Base-by-base conservation (phyloP, 2,113 vertebrate genomes). In the Chionis minor region DNA sequence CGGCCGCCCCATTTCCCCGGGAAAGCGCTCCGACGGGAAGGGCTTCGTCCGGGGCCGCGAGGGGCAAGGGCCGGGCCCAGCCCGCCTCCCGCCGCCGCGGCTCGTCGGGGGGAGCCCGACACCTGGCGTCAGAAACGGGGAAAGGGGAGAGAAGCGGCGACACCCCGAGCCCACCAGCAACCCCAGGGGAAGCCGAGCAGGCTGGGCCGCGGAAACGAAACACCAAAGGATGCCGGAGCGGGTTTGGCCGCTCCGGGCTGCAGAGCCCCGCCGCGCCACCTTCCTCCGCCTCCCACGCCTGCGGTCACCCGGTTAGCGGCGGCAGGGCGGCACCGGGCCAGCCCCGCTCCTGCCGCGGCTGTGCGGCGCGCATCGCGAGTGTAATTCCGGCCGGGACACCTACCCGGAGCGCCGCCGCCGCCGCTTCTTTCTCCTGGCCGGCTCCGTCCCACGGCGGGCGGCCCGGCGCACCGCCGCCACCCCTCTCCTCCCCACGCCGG, bases 401-500 rank as follows among this genome's bases (percentile, higher is more conserved):
- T 81, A 96, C 97, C 95, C 93, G 56, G 3, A 97, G 52, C 22
- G 95, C 94, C 3, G 75, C 71, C 20, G 63, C 91, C 35, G 38
- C 63, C 27, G n/a, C 75, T 49, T 15, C 78, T 18, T 10, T 49
- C 33, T 65, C 6, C 47, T 26, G 44, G 51, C 67, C 32, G n/a
- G 27, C 72, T 52, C 47, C 9, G 10, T 67, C 56, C 56, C 56
- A 21, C 40, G 12, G n/a, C 28, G 33, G 15, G 22, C 33, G 54
- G 22, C 49, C 28, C 13, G 2, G 21, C 13, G 38, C 40, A 2
- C 27, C 17, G 26, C 61, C 47, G 44, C 40, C 44, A 19, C 38
- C 38, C 8, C 30, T 24, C 21, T 17, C 5, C 16, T 59, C 22
- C 49, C 54, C 26, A 5, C 1, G 38, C 54, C 32, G 28, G 23